Base-by-base conservation (phyloP, 2,888 invertebrate genomes). In the Synanthedon vespiformis region DNA sequence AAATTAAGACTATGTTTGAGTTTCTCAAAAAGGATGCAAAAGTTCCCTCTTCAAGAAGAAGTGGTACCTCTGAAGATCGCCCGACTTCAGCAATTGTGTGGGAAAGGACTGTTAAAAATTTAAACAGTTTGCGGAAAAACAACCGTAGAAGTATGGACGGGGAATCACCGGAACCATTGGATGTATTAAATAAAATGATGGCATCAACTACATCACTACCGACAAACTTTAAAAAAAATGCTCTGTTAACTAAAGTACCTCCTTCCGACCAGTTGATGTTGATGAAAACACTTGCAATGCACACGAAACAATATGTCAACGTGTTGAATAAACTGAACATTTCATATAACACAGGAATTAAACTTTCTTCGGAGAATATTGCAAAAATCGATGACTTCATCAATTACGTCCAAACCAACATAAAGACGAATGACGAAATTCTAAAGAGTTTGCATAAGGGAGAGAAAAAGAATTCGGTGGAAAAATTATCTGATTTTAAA, bases 11-110 rank as follows among this genome's bases (percentile, higher is more conserved):
- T n/a, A 63, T 80, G 53, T 73, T 83, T 52, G 65, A 69, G 34
- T 60, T 68, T 8, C 53, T 83, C 5, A 77, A 74, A 60, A 60
- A 64, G 52, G 77, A 80, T 55, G 56, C 75, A 8, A 67, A 63
- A 55, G 51, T 55, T 2, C 55, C 58, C 13, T 54, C 58, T 49
- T 65, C 64, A 12, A 70, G 80, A 50, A 70, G 78, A 64, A 70
- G 50, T 53, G 61, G 58, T 53, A 50, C 51, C 40, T 52, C 53
- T 48, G 58, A 56, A 48, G 58, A 59, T 34, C 68, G 69, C 51
- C 72, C 84, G 0, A 77, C 77, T 55, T 80, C 85, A 12, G 76
- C 76, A 8, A 59, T 71, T 41, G 67, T 85, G 4, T 84, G 80
- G 78, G 80, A 84, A 55, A 68, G 85, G 51, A 54, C 80, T 0